Percentiles rank a stretch among this genome's conserved stretches.
Evolutionary conservation across 53 echinoderm and acorn worm species (phyloP).

Genomic region (Luidia sarsii): DNA sequence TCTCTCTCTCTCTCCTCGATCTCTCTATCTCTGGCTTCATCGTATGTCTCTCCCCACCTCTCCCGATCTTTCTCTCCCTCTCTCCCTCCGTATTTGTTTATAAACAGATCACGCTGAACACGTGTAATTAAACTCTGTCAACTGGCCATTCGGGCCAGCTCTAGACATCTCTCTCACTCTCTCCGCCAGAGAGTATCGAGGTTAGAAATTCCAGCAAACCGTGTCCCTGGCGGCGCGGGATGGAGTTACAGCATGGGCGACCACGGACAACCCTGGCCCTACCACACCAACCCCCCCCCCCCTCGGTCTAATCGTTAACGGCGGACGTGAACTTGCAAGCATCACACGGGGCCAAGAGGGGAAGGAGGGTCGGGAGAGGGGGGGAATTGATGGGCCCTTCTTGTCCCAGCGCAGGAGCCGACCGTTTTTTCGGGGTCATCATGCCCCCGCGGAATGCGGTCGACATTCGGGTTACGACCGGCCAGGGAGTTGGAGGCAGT

Average conservation of each 20-base stretch:
- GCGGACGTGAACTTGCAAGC: constrained; percentile 28
- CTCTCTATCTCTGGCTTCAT: too few species aligned
- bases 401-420: too few species aligned
- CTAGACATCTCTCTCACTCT: not conserved
- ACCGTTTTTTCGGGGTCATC: constrained; percentile 50
- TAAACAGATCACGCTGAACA: not conserved
- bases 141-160: not conserved
- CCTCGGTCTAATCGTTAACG: not conserved
- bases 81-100: too few species aligned
- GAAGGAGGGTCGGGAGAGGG: too few species aligned
- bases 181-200: too few species aligned
- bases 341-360: too few species aligned
- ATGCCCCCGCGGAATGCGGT: constrained; percentile 48
- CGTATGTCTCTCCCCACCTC: too few species aligned
- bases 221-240: not conserved
- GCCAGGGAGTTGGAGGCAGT: constrained; percentile 30
- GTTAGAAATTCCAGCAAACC: not conserved
- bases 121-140: constrained; percentile 36
- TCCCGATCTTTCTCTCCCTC: too few species aligned
- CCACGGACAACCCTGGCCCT: too few species aligned
- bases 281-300: not conserved
- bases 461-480: constrained; percentile 55
- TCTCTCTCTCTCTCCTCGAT: too few species aligned
- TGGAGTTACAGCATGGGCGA: not conserved
- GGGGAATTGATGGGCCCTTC: too few species aligned